A percentile compares a stretch with the other conserved stretches of the same genome.
Conservation (phyloP, 1,140 invertebrate genomes). For the Musca domestica region DNA sequence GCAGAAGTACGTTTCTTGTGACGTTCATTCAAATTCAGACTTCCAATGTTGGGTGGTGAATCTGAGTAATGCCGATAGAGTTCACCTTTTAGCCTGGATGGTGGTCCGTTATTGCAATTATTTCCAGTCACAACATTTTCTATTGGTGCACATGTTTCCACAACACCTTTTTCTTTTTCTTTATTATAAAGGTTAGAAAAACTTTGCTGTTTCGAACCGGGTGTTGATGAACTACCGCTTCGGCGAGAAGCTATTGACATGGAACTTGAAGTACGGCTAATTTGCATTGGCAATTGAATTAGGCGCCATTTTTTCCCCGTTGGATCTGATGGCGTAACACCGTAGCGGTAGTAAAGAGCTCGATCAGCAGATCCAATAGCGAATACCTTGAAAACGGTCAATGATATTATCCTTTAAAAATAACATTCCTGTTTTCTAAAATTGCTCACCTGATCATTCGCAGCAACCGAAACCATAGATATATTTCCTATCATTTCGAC, state of each 20-base stretch:
- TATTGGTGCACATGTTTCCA: constrained; percentile 45
- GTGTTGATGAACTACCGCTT: constrained; percentile 57
- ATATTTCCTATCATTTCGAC: constrained; percentile 83
- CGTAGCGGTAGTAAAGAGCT: constrained; percentile 75
- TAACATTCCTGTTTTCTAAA: neutral
- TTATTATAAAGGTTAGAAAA: constrained; percentile 49
- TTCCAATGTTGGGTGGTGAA: constrained; percentile 48
- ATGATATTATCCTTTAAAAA: constrained; percentile 15
- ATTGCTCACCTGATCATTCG: constrained; percentile 73
- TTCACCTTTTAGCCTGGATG: constrained; percentile 43
- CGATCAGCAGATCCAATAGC: constrained; percentile 67
- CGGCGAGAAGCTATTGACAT: constrained; percentile 54
- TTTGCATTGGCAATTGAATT: constrained; percentile 72
- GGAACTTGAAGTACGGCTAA: constrained; percentile 75
- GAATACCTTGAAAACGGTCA: constrained; percentile 56
- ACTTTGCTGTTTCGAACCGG: constrained; percentile 51
- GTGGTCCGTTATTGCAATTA: constrained; percentile 44
- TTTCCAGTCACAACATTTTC: constrained; percentile 60
- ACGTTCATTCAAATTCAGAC: constrained; percentile 46
- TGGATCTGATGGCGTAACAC: constrained; percentile 72
- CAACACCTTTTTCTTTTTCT: constrained; percentile 50
- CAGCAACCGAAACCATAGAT: constrained; percentile 76
- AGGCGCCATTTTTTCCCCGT: constrained; percentile 84
- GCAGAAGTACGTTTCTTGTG: constrained; percentile 42
- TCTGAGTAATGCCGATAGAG: constrained; percentile 41